Percentiles rank a stretch among this genome's conserved stretches.
Evolutionary conservation across 2,797 vertebrate species (phyloP).

Genomic region (Poecilia picta): DNA sequence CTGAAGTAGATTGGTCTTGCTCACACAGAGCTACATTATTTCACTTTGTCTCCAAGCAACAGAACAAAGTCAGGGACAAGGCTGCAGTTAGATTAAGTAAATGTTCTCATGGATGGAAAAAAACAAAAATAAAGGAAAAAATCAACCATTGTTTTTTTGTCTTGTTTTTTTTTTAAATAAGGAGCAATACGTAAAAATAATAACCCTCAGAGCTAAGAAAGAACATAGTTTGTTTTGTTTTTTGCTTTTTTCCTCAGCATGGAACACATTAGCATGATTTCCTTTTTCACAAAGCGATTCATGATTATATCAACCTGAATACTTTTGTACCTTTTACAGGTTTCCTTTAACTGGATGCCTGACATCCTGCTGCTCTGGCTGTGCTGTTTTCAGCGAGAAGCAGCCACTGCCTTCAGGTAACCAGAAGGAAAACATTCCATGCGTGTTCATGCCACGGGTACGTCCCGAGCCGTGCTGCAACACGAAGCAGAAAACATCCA

Average conservation of each 20-base stretch:
- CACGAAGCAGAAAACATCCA: conserved; percentile 11
- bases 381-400: background rate
- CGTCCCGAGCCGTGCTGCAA: background rate
- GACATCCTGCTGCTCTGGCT: conserved; percentile 15
- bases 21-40: conserved; percentile 3
- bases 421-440: conserved; percentile 29
- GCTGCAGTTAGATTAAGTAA: background rate
- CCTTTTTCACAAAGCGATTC: background rate
- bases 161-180: background rate
- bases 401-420: conserved; percentile 11
- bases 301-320: background rate
- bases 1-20: background rate
- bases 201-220: background rate
- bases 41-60: conserved; percentile 8
- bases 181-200: background rate
- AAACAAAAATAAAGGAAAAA: background rate
- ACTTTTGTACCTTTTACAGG: background rate
- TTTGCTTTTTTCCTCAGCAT: background rate
- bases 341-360: too few relatives aligned
- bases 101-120: background rate
- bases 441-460: conserved; percentile 21
- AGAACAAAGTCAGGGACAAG: background rate
- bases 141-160: background rate
- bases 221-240: background rate
- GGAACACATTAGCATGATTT: background rate